Percentiles rank a stretch among this genome's conserved stretches.
Evolutionary conservation across 1,140 invertebrate species (phyloP).

Genomic region (Hyles euphorbiae): DNA sequence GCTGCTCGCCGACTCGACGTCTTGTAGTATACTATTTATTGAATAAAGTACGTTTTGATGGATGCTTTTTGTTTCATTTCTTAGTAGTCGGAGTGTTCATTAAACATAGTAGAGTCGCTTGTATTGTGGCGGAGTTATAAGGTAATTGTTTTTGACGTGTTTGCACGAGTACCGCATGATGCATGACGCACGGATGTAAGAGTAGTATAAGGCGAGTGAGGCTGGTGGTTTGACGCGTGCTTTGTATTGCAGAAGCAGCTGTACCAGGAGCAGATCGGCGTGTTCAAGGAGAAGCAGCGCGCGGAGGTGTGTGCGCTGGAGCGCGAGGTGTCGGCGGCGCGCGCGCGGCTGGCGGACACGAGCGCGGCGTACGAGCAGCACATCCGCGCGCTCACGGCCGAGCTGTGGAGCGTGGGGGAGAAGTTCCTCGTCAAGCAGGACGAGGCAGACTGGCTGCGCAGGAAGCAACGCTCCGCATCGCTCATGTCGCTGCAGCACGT

Average conservation of each 20-base stretch:
- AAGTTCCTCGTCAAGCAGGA: conserved; percentile 76
- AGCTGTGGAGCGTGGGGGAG: conserved; percentile 78
- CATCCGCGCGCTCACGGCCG: conserved; percentile 71
- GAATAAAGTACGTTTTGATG: conserved; percentile 62
- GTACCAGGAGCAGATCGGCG: conserved; percentile 74
- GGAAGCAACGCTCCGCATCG: conserved; percentile 47
- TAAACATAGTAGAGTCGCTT: conserved; percentile 46
- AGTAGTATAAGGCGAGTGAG: no score
- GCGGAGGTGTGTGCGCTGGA: conserved; percentile 62
- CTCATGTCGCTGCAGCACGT: conserved; percentile 65
- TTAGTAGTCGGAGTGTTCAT: conserved; percentile 41
- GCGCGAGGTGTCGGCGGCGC: conserved; percentile 52
- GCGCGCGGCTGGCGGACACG: conserved; percentile 73
- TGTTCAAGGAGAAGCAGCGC: conserved; percentile 66
- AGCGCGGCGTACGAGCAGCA: conserved; percentile 77
- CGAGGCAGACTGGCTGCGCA: conserved; percentile 71
- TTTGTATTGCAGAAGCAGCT: conserved; percentile 66
- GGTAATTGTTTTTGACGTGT: conserved; percentile 18
- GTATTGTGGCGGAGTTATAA: conserved; percentile 18
- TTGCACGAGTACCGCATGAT: conserved; percentile 5
- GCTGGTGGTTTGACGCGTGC: no score
- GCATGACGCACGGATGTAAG: not conserved
- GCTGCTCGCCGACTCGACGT: conserved; percentile 36
- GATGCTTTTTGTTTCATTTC: conserved; percentile 53
- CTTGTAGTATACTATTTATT: conserved; percentile 52